Conservation (phyloP, 2,888 invertebrate species). For the Eremobia ochroleuca region DNA sequence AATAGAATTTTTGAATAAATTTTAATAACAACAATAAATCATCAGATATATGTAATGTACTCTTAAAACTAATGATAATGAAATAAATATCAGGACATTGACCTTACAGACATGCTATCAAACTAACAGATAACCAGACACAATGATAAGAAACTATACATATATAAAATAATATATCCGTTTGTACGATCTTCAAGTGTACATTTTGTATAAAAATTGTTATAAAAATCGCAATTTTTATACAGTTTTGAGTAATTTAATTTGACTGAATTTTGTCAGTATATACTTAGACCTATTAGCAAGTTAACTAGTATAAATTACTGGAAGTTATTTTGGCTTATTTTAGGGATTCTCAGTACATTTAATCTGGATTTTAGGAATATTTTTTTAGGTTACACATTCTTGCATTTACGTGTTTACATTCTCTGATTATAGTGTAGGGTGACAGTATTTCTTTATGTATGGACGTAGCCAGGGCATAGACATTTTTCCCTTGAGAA, state of each 20-base stretch:
- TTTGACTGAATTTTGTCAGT: not conserved
- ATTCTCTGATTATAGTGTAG: not conserved
- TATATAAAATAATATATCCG: not conserved
- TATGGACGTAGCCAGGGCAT: conserved; percentile 26
- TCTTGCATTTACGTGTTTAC: conserved; percentile 21
- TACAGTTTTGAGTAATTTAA: conserved; percentile 12
- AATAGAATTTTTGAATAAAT: conserved; percentile 38
- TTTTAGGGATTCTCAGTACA: conserved; percentile 7
- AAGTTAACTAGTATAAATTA: conserved; percentile 9
- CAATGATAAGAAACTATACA: conserved; percentile 19
- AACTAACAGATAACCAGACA: conserved; percentile 57
- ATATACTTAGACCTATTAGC: conserved; percentile 8
- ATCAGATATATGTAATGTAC: conserved; percentile 56
- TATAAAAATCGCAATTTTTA: conserved; percentile 14
- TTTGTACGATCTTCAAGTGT: conserved; percentile 5
- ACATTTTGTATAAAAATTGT: conserved; percentile 49
- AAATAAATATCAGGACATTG: conserved; percentile 64
- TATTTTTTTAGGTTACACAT: conserved; percentile 8
- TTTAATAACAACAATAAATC: conserved; percentile 66
- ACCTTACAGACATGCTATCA: conserved; percentile 55
- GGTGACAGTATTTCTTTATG: not conserved
- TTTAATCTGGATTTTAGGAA: not conserved
- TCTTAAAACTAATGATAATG: conserved; percentile 66
- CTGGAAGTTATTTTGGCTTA: conserved; percentile 32
- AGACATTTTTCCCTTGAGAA: not conserved